phyloP scores from a whole-genome alignment of 2,888 invertebrate species.

The Dioctria linearis region DNA sequence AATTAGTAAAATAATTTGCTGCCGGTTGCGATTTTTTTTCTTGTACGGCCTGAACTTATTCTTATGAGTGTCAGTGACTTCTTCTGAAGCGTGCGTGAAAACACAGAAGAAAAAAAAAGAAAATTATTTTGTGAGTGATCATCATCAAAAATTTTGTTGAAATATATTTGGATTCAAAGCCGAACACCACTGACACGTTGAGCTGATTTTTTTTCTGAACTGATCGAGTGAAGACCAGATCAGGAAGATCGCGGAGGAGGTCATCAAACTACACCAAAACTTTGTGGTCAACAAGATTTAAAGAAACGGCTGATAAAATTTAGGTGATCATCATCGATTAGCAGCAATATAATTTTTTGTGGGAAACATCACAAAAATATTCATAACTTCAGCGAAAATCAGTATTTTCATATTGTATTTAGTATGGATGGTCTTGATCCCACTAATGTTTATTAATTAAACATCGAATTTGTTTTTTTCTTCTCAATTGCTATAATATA shows the following conservation, averaged over 20 bases:
- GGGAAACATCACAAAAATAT: background rate
- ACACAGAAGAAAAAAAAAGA: constrained; percentile 25
- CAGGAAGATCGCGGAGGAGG: constrained; percentile 37
- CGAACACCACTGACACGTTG: constrained; percentile 66
- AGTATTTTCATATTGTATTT: too few relatives aligned
- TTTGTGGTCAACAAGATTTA: constrained; percentile 42
- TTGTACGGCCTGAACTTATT: constrained; percentile 50
- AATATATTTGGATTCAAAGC: constrained; percentile 67
- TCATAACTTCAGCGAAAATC: too few relatives aligned
- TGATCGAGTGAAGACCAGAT: background rate
- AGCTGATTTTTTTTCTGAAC: constrained; percentile 7
- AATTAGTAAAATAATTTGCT: background rate
- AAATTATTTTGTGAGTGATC: constrained; percentile 46
- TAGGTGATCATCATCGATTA: constrained; percentile 10
- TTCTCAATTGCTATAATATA: background rate
- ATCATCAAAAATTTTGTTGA: constrained; percentile 62
- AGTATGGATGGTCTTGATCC: constrained; percentile 3
- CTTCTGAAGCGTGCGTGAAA: constrained; percentile 60
- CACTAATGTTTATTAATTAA: background rate
- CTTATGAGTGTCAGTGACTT: constrained; percentile 68
- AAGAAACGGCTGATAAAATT: too few relatives aligned
- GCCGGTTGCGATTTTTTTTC: constrained; percentile 15
- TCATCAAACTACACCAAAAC: constrained; percentile 43
- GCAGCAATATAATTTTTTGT: constrained; percentile 1
- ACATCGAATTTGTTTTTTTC: background rate